Base-by-base conservation (phyloP, 2,797 vertebrate species). In the Hoplostethus atlanticus region DNA sequence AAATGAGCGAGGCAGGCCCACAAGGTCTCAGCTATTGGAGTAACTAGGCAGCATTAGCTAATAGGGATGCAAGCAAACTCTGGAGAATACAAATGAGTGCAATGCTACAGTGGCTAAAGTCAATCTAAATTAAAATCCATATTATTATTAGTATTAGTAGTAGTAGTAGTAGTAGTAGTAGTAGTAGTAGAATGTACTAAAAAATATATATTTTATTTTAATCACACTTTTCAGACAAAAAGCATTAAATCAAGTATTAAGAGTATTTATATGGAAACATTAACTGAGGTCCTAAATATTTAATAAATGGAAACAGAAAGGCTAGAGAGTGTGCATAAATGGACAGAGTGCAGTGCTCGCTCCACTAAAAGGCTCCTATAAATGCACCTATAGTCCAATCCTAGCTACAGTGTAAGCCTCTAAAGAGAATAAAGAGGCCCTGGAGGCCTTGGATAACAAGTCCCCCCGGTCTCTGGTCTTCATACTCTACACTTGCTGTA, bases 361-460 rank as follows among this genome's bases (percentile, higher is more conserved):
- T 62, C 62, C 64, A 73, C 46, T 50, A 68, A 55, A 50, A 71
- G 46, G 28, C 50, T 17, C 30, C n/a, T 58, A 69, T 71, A 69
- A 73, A 68, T 48, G 72, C 62, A 74, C 40, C 67, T 6, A 44
- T 71, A 51, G 69, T 79, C 69, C 68, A 89, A 84, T 82, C 70
- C 60, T 50, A 73, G 59, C 76, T 34, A 21, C 55, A 76, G 56
- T 73, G 46, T 40, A 68, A 54, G 17, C 57, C 70, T 84, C 80
- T 80, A 58, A 44, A 66, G 78, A 87, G 79, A 80, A 71, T 72
- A 76, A 65, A 76, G 56, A 76, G 42, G 72, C 90, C 79, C 84
- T 50, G 28, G 84, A 80, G 89, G 86, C 65, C 81, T 77, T 46
- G 70, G 79, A 89, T 93, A 93, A 93, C 91, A 90, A 93, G 89